Base-by-base conservation (phyloP, 1,140 invertebrate species). In the Schlechtendalia chinensis region DNA sequence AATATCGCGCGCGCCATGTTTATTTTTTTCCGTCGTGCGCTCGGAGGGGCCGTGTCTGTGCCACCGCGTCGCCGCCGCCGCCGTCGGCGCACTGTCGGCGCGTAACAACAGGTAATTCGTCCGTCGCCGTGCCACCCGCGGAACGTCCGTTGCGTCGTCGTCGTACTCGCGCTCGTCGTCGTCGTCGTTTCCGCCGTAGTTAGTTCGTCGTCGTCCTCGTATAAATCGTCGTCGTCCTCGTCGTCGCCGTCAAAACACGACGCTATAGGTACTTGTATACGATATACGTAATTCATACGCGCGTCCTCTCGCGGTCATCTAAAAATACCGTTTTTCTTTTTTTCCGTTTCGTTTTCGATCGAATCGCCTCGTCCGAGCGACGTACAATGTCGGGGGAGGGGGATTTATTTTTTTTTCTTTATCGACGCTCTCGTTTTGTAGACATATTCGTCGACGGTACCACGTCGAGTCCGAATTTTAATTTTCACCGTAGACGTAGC, bases 101-200 rank as follows among this genome's bases (percentile, higher is more conserved):
- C 45, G 45, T 71, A 71, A 71, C 67, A 71, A 71, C 67, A 71
- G 47, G 39, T 71, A 50, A 71, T 27, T 71, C 67, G 67, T 16
- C 67, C 45, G 22, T 27, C 45, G 45, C 14, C 56, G 56, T n/a
- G 5, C 56, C 56, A 14, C 67, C 14, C 67, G 32, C 32, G 22
- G 47, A 50, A 71, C 67, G 67, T 50, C 45, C 8, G 67, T 50
- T 19, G 45, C 67, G 67, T 71, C 67, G 39, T 50, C 65, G 65
- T 24, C 12, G n/a, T 22, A 45, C 45, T 17, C n/a, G 45, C 14
- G 19, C 0, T 45, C 65, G 65, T 32, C 19, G 17, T 5, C 65
- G 39, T 69, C n/a, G 1, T 22, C 6, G 67, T 50, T 39, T 39
- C 47, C 22, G 4, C 16, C 61, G 27, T 32, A 32, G 17, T n/a